Conservation (phyloP, 1,140 invertebrate genomes). For the Orchesella cincta region DNA sequence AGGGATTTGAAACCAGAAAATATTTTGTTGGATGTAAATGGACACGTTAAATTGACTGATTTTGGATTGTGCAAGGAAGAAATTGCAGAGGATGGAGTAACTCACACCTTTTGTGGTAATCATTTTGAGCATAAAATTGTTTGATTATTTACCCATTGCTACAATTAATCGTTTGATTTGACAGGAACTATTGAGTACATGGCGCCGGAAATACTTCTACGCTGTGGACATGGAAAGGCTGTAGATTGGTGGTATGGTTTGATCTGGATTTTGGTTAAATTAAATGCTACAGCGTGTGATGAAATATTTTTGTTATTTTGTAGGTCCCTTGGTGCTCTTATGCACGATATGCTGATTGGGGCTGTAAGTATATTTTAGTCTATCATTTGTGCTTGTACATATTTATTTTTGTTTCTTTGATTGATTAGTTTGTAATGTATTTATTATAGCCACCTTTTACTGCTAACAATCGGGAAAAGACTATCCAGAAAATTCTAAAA, state of each 20-base stretch:
- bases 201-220: slow-evolving; percentile 96
- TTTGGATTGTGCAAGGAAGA: slow-evolving; percentile 99
- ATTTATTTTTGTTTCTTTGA: not conserved
- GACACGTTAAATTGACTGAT: slow-evolving; percentile 98
- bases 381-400: not conserved
- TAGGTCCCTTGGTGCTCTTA: slow-evolving; percentile 96
- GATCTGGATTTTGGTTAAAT: not conserved
- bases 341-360: slow-evolving; percentile 99
- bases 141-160: slow-evolving; percentile 41
- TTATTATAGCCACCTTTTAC: slow-evolving; percentile 89
- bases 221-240: slow-evolving; percentile 96
- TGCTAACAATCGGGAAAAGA: slow-evolving; percentile 93
- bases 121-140: slow-evolving; percentile 56
- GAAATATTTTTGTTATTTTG: slow-evolving; percentile 61
- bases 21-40: slow-evolving; percentile 87
- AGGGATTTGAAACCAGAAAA: slow-evolving; percentile 99
- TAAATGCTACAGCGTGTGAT: not conserved
- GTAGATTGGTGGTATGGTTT: slow-evolving; percentile 91
- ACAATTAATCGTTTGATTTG: not conserved
- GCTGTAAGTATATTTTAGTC: slow-evolving; percentile 68
- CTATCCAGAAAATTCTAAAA: slow-evolving; percentile 97
- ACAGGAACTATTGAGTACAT: slow-evolving; percentile 59
- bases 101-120: slow-evolving; percentile 95
- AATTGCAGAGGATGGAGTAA: slow-evolving; percentile 76
- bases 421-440: not conserved